phyloP scores from a whole-genome alignment of 2,113 vertebrate genomes.

The Lichenostomus cassidix region DNA sequence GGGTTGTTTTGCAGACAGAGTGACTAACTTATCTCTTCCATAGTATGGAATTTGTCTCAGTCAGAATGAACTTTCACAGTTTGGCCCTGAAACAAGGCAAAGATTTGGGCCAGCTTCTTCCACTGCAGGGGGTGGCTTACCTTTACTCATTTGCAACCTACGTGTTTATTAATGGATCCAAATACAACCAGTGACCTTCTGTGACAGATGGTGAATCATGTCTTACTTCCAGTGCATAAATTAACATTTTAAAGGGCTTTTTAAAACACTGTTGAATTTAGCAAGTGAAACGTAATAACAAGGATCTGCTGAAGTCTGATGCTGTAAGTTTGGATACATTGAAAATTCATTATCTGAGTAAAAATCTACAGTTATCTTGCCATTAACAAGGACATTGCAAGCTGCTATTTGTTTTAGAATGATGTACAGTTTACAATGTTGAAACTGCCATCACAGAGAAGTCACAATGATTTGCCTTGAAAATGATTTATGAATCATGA shows the following conservation, averaged over 20 bases:
- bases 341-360: slow-evolving; percentile 9
- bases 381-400: not conserved
- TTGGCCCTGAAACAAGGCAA: not conserved
- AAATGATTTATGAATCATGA: slow-evolving; percentile 49
- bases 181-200: slow-evolving; percentile 42
- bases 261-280: slow-evolving; percentile 19
- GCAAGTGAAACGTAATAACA: not conserved
- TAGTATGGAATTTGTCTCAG: not conserved
- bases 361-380: slow-evolving; percentile 7
- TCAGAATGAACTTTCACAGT: not conserved
- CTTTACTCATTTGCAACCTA: not conserved
- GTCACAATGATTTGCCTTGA: slow-evolving; percentile 39
- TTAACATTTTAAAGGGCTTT: slow-evolving; percentile 49
- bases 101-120: slow-evolving; percentile 11
- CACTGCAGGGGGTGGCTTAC: not conserved
- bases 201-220: slow-evolving; percentile 37
- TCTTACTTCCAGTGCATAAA: slow-evolving; percentile 33
- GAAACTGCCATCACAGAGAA: slow-evolving; percentile 26
- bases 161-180: slow-evolving; percentile 31
- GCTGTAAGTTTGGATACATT: not conserved
- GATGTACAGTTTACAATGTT: slow-evolving; percentile 36
- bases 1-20: not conserved
- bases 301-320: not conserved
- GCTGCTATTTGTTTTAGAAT: slow-evolving; percentile 31
- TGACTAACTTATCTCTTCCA: not conserved